Base-by-base conservation (phyloP, 2,888 invertebrate species). In the Apamea epomidion region DNA sequence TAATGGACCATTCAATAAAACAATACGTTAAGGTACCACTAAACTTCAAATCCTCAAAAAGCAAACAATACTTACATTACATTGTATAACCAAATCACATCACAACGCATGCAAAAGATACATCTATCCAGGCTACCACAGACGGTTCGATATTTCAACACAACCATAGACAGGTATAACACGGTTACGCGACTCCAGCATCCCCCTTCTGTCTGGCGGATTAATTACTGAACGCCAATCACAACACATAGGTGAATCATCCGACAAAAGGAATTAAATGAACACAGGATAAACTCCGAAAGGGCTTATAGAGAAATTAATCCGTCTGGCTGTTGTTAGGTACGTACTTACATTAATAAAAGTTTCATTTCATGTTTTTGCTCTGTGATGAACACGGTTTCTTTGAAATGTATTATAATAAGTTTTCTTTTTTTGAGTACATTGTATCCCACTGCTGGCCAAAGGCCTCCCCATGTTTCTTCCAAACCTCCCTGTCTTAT, bases 91-190 rank as follows among this genome's bases (percentile, higher is more conserved):
- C 4, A 21, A 29, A 80, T 25, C 48, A 32, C 29, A 25, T 16
- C 32, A 54, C 29, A 29, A 51, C 37, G 21, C 21, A 72, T 42
- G 25, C 67, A 32, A 65, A 21, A 54, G 32, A 67, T 32, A 62
- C 62, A 42, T 10, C 29, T 29, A 51, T 16, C 62, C 1, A 32
- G 32, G 7, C 21, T 18, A 51, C 45, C n/a, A 14, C 54, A 81
- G 84, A 84, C 82, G 12, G 60, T n/a, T 82, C 71, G 45, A 79
- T 80, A 84, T 25, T 48, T 7, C n/a, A 8, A 80, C 72, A 73
- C n/a, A 51, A 16, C 10, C 18, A 45, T 37, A 73, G 21, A 21
- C 25, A 82, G 67, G 45, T 73, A 68, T 45, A 21, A 29, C 16
- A 21, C 0, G 12, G 48, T 69, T 48, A 29, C 6, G 5, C n/a